These are phyloP conservation scores for Dioctria linearis DNA, from an alignment of 2,888 invertebrate species.

Conservation along the genomic window DNA sequence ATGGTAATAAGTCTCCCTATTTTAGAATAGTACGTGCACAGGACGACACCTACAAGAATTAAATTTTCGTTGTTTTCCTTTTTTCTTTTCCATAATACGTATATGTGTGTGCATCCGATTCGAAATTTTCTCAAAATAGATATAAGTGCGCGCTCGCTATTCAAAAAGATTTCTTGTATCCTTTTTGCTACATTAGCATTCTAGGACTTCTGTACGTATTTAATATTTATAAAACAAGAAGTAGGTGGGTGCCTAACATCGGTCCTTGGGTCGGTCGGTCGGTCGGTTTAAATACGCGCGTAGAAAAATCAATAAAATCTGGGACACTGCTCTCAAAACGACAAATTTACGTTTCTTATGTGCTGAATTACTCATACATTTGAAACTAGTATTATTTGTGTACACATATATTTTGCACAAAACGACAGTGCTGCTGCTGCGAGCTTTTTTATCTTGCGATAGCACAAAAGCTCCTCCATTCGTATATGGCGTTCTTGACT, in stretches of 20 bases:
- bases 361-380: constrained; percentile 43
- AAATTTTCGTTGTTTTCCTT: no score
- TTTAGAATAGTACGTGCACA: not conserved
- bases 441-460: constrained; percentile 17
- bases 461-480: constrained; percentile 18
- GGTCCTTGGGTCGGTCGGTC: constrained; percentile 54
- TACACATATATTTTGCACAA: not conserved
- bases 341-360: constrained; percentile 52
- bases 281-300: constrained; percentile 39
- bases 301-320: constrained; percentile 60
- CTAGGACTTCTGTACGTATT: no score
- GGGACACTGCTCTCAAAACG: constrained; percentile 60
- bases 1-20: constrained; percentile 13
- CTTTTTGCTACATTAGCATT: not conserved
- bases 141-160: not conserved
- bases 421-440: no score
- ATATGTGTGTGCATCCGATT: no score
- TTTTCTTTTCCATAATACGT: no score
- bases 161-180: not conserved
- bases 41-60: no score
- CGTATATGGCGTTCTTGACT: not conserved
- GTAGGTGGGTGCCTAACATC: constrained; percentile 18
- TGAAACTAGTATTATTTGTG: constrained; percentile 22
- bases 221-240: not conserved
- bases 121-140: no score